Evolutionary conservation across 2,888 invertebrate species (phyloP).

Genomic region (Alcis repandata): DNA sequence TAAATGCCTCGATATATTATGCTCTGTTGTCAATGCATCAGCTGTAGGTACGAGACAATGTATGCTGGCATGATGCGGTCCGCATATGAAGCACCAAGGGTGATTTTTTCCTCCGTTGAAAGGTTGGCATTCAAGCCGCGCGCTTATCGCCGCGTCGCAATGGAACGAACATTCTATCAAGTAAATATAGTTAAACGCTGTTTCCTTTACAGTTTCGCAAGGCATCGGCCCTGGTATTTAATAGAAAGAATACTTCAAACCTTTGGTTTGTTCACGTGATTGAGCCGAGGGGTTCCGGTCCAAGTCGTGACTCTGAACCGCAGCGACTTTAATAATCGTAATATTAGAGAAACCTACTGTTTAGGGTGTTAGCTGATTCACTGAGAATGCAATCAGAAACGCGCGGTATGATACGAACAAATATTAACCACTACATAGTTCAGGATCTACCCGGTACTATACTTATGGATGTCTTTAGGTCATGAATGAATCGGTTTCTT

Average conservation of each 20-base stretch:
- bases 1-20: constrained; percentile 33
- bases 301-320: constrained; percentile 56
- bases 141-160: constrained; percentile 50
- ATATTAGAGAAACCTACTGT: constrained; percentile 44
- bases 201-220: constrained; percentile 52
- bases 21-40: constrained; percentile 26
- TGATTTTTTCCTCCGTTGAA: constrained; percentile 42
- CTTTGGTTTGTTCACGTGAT: constrained; percentile 45
- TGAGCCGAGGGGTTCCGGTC: constrained; percentile 40
- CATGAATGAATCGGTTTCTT: no score
- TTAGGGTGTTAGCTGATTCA: constrained; percentile 25
- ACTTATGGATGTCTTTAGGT: no score
- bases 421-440: neutral
- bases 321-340: constrained; percentile 44
- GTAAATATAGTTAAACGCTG: constrained; percentile 40
- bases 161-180: constrained; percentile 45
- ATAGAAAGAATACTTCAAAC: constrained; percentile 46
- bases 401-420: neutral
- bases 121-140: constrained; percentile 60
- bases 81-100: constrained; percentile 42
- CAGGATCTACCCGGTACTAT: neutral
- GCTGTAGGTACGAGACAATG: constrained; percentile 21
- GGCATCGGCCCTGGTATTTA: constrained; percentile 50
- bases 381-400: constrained; percentile 4
- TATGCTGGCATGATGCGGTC: constrained; percentile 34